phyloP scores from a whole-genome alignment of 2,113 vertebrate species.

The Rana temporaria region DNA sequence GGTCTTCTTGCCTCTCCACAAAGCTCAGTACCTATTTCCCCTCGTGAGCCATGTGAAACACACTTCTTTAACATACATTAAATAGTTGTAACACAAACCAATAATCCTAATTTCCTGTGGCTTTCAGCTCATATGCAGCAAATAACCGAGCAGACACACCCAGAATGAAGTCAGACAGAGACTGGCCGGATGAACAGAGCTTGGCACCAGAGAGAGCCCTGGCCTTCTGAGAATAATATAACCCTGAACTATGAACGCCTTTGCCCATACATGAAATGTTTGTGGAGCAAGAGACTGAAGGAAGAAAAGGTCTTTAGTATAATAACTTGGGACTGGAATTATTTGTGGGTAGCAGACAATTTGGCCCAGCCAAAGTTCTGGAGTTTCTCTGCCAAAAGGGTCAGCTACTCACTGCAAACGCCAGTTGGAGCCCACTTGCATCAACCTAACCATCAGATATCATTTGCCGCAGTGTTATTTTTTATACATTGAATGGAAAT shows the following conservation, averaged over 20 bases:
- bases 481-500: not conserved
- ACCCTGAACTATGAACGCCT: slow-evolving; percentile 31
- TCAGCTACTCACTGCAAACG: slow-evolving; percentile 7
- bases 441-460: slow-evolving; percentile 20
- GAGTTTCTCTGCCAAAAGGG: slow-evolving; percentile 29
- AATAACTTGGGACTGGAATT: slow-evolving; percentile 25
- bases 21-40: not conserved
- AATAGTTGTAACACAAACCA: slow-evolving; percentile 40
- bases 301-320: slow-evolving; percentile 33
- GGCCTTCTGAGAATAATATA: slow-evolving; percentile 36
- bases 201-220: slow-evolving; percentile 15
- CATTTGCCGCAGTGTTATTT: not conserved
- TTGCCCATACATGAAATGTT: slow-evolving; percentile 31
- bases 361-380: not conserved
- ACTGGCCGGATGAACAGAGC: slow-evolving; percentile 16
- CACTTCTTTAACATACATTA: not conserved
- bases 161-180: slow-evolving; percentile 20
- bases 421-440: not conserved
- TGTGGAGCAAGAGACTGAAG: slow-evolving; percentile 25
- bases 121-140: slow-evolving; percentile 36
- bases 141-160: slow-evolving; percentile 35
- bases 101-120: slow-evolving; percentile 45
- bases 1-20: not conserved
- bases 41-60: not conserved
- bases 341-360: slow-evolving; percentile 13